Base-by-base conservation (phyloP, 2,113 vertebrate species). In the Setophaga petechia region DNA sequence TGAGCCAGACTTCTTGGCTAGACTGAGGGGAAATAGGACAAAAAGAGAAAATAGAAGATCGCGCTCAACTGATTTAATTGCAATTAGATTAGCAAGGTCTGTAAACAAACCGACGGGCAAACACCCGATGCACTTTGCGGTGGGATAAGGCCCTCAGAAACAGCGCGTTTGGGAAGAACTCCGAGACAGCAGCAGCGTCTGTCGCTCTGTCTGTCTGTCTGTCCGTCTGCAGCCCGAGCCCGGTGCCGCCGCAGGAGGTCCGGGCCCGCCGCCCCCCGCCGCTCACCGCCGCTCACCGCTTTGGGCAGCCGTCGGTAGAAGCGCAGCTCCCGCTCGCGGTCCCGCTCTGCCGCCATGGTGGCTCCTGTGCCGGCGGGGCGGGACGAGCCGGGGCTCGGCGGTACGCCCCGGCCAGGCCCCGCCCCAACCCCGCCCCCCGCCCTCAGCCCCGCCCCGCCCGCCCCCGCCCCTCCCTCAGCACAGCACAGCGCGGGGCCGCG, bases 81-180 rank as follows among this genome's bases (percentile, higher is more conserved):
- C 20, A 11, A 18, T n/a, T 11, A 8, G 43, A 20, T 49, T 2
- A 31, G n/a, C 4, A 2, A 16, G 35, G 27, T 6, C 35, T 1
- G 57, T 61, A 13, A 28, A 17, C 28, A 12, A 24, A 55, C 27
- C 1, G 21, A 2, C 46, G 4, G 41, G 30, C 55, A 7, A 33
- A 59, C 23, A 7, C 3, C 39, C 4, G 2, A 12, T 4, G 28
- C 58, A 2, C 4, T 10, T 8, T 4, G 3, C 67, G 1, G 47
- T 0, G 31, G n/a, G 37, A 3, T 6, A 1, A 8, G 8, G 19
- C 4, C 47, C 31, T 10, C 31, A 3, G 15, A 10, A 23, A 24
- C 6, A 8, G 75, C 15, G 43, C 44, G 3, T 3, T 10, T 2
- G 37, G 2, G 5, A 19, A 24, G 11, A 6, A 0, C 25, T 6